Base-by-base conservation (phyloP, 92 coral and sea anemone genomes). In the Micromussa lordhowensis region DNA sequence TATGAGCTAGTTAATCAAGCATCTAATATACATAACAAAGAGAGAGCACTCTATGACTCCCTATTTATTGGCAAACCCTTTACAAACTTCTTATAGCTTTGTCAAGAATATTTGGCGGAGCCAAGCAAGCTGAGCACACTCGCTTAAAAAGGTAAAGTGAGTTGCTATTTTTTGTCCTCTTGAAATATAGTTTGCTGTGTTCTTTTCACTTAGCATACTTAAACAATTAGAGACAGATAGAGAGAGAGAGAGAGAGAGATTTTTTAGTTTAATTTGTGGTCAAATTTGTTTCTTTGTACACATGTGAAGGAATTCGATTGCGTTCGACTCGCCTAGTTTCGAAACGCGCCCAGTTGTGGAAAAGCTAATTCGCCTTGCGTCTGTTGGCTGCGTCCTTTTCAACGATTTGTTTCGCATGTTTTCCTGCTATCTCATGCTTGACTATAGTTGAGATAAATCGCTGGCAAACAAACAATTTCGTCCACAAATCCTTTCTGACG, bases 21-120 rank as follows among this genome's bases (percentile, higher is more conserved):
- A 78, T 31, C 84, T 90, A 78, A 95, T 95, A 86, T 91, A 74
- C 98, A 95, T 95, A 88, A 95, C 96, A 95, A 95, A 87, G 64
- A 83, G 16, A 54, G 1, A 51, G 90, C 88, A 87, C 91, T 69
- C 87, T 68, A 82, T 75, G 92, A 89, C 87, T 77, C 92, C 88
- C 94, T 95, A 95, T 95, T 95, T 93, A 95, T 93, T 84, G 94
- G 93, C 91, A 86, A 82, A 68, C 91, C 90, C 89, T 90, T 89
- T 77, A 77, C 83, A 78, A 77, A 77, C 75, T 86, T 85, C 71
- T 86, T 86, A 78, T 64, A 66, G 54, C 89, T 86, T 86, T 86
- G 89, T 86, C 61, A 78, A 64, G 89, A 55, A 86, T 86, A 79
- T 86, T 86, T 71, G 77, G 32, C 77, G 82, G 76, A 77, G 34